These are phyloP conservation scores for Phalloptychus januarius DNA, from an alignment of 2,797 vertebrate genomes.

Conservation along the genomic window DNA sequence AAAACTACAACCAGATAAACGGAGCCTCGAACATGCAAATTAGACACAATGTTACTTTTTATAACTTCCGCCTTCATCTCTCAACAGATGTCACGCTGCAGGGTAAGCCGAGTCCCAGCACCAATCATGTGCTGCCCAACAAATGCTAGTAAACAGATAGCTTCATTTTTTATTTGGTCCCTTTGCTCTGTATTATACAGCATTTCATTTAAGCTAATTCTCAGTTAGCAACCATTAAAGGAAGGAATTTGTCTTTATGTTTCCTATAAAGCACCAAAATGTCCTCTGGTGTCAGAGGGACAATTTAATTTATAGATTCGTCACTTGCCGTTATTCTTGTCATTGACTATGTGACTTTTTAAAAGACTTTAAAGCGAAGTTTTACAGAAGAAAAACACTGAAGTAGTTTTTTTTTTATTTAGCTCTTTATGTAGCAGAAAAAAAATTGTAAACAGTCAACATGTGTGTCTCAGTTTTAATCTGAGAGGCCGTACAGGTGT, in stretches of 20 bases:
- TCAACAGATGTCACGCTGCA: slow-evolving; percentile 54
- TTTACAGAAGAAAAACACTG: background rate
- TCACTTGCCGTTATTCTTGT: slow-evolving; percentile 34
- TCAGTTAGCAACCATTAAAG: slow-evolving; percentile 57
- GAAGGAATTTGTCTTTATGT: slow-evolving; percentile 49
- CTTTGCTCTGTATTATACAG: slow-evolving; percentile 33
- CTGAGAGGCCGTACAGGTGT: background rate
- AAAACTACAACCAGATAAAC: slow-evolving; percentile 31
- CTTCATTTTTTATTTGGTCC: background rate
- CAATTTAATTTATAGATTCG: slow-evolving; percentile 64
- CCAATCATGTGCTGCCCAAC: slow-evolving; percentile 33
- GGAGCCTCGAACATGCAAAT: slow-evolving; percentile 40
- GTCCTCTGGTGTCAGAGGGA: slow-evolving; percentile 46
- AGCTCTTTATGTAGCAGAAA: background rate
- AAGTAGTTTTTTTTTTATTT: no score
- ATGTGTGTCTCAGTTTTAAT: background rate
- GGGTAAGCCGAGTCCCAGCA: slow-evolving; percentile 41
- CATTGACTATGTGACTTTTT: slow-evolving; percentile 30
- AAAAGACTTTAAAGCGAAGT: slow-evolving; percentile 10
- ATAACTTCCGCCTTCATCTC: slow-evolving; percentile 41
- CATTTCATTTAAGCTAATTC: slow-evolving; percentile 49
- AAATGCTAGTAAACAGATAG: slow-evolving; percentile 41
- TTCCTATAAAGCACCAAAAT: slow-evolving; percentile 53
- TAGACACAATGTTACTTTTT: slow-evolving; percentile 40
- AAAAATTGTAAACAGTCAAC: background rate